Evolutionary conservation across 2,113 vertebrate species (phyloP), one percentile per base, ranked within the genome.

Genomic region (Tragelaphus imberbis): DNA sequence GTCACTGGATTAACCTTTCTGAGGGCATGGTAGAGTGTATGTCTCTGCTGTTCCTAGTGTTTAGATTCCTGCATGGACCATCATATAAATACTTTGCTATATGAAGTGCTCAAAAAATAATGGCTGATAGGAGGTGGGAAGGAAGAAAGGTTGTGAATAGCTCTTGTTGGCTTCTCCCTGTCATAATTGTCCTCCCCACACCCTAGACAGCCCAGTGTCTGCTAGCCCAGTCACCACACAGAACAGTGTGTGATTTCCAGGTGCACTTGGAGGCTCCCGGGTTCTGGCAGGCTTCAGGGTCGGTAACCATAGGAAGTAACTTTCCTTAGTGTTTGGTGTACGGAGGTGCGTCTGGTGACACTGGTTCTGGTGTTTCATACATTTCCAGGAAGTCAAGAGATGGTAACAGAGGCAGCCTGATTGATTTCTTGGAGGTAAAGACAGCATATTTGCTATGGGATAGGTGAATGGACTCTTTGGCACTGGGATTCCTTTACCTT

Each of bases 321-420:
- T 65, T 15, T 87, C 1, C 0, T 71, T 51, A n/a, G 58, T 40
- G 15, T 51, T 82, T 91, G 56, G 21, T 55, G n/a, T 84, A 33
- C 3, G 23, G 53, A 96, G 49, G 53, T 3, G 2, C 53, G 17
- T 94, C 36, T 12, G 0, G 0, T 65, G 65, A 92, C 61, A n/a
- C 59, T 63, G 2, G 27, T 68, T 88, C 84, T 90, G 2, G 86
- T 59, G 1, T 92, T 95, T 90, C 77, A 30, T 90, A 19, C 17
- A 6, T 89, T 97, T 95, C 91, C 58, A 79, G 92, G 94, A 95
- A 91, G 88, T 77, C 94, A 96, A 68, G 93, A 96, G 92, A 86
- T 97, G 84, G 90, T 96, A 95, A 95, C 90, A 97, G 96, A 95
- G 63, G 84, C 49, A 96, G 82, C 82, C 91, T 49, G 91, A 94